Evolutionary conservation across 2,888 invertebrate species (phyloP), one percentile per base, ranked within the genome.

Genomic region (Epirrita christyi): DNA sequence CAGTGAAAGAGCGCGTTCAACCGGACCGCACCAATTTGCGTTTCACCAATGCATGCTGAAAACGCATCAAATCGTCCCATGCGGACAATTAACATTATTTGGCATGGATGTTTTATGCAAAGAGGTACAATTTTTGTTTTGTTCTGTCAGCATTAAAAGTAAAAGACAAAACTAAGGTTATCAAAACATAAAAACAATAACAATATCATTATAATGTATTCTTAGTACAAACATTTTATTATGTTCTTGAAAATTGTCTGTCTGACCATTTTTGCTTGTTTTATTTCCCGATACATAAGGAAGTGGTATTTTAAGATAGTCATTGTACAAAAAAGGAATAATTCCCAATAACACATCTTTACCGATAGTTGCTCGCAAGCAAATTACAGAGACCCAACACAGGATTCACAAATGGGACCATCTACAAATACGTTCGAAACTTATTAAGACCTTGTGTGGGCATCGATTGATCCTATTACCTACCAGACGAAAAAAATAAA

Each of bases 1-100:
- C 67, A 63, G 59, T 62, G 63, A 65, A 68, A 66, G 67, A 59
- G 65, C 61, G 68, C 71, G 53, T 71, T 64, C 64, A 53, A 72
- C 73, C 75, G 66, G 73, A 73, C 55, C 63, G 64, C 67, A 66
- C 69, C 72, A 71, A 69, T 72, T 75, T 71, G 67, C 60, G 68
- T 66, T 63, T 38, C 36, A 54, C 56, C 61, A 58, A 62, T 62
- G 66, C 53, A 57, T 52, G 48, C 58, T 48, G 55, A 54, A 53
- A 54, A 63, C 57, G 66, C 57, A 68, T 57, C 50, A 64, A 65
- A 65, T 64, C 38, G 55, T 61, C 61, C 59, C 57, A 38, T 34
- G 60, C 41, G 63, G 38, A 46, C 59, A 36, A 52, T 61, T 47
- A 56, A 59, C 50, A 53, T 43, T 53, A 48, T 61, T 57, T 44